A percentile compares a stretch with the other conserved stretches of the same genome.
Conservation (phyloP, 1,140 invertebrate genomes). For the Sitobion miscanthi region DNA sequence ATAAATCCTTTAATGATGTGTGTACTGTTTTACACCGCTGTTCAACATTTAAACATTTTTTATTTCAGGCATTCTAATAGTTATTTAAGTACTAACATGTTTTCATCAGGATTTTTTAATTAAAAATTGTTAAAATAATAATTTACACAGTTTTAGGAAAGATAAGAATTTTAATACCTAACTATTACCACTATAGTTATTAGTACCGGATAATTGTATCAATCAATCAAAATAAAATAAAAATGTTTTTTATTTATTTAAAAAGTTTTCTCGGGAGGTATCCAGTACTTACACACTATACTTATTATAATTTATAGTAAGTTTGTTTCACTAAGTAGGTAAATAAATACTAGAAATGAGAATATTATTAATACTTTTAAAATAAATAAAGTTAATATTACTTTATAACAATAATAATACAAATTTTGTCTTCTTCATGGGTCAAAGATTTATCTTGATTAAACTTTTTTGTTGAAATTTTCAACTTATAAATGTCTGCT, state of each 20-base stretch:
- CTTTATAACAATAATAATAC: background rate
- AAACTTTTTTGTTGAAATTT: background rate
- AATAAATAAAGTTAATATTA: background rate
- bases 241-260: too few relatives aligned
- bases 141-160: background rate
- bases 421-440: background rate
- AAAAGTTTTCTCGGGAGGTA: too few relatives aligned
- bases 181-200: background rate
- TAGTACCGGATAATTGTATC: background rate
- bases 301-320: background rate
- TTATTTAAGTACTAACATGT: background rate
- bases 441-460: too few relatives aligned
- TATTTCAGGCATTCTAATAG: background rate
- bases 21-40: background rate
- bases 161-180: background rate
- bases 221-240: background rate
- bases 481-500: background rate
- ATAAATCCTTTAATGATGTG: background rate
- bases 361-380: background rate
- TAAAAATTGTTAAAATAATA: background rate
- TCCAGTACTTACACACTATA: too few relatives aligned
- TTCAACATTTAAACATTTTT: background rate
- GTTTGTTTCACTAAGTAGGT: background rate
- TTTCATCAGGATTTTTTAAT: background rate
- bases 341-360: background rate